Conservation (phyloP, 1,140 invertebrate species). For the Solenopsis invicta region DNA sequence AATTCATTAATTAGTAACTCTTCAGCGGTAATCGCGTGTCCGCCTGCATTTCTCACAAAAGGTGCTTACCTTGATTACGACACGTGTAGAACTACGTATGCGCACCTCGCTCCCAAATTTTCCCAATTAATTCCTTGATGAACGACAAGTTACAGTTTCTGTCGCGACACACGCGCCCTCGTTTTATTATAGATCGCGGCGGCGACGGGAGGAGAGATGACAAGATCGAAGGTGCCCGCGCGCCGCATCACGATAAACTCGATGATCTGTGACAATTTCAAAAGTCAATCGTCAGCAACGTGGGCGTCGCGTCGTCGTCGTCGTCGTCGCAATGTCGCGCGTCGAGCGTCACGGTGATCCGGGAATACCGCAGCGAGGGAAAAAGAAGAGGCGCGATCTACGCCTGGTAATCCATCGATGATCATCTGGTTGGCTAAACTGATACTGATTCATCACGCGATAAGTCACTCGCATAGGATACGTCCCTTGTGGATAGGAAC, state of each 20-base stretch:
- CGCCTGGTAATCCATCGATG: not conserved
- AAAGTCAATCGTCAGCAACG: conserved; percentile 44
- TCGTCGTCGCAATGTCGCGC: not conserved
- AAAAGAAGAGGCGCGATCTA: conserved; percentile 13
- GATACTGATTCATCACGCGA: conserved; percentile 36
- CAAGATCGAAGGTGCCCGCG: conserved; percentile 9
- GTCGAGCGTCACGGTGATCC: conserved; percentile 18
- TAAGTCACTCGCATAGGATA: conserved; percentile 22
- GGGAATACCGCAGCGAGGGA: not conserved
- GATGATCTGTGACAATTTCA: conserved; percentile 38
- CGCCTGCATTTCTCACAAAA: conserved; percentile 36
- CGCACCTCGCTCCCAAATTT: not conserved
- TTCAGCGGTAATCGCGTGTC: conserved; percentile 25
- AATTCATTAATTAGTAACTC: conserved; percentile 42
- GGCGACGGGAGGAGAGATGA: conserved; percentile 5
- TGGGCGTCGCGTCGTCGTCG: conserved; percentile 25
- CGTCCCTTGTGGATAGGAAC: not conserved
- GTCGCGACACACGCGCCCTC: not conserved
- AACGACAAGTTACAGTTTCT: conserved; percentile 6
- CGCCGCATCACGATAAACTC: conserved; percentile 8
- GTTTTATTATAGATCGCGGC: conserved; percentile 1
- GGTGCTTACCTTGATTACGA: conserved; percentile 12
- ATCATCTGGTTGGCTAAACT: conserved; percentile 26
- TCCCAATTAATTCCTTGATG: conserved; percentile 25
- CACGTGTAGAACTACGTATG: not conserved